Base-by-base conservation (phyloP, 2,113 vertebrate genomes). In the Phaetusa simplex region DNA sequence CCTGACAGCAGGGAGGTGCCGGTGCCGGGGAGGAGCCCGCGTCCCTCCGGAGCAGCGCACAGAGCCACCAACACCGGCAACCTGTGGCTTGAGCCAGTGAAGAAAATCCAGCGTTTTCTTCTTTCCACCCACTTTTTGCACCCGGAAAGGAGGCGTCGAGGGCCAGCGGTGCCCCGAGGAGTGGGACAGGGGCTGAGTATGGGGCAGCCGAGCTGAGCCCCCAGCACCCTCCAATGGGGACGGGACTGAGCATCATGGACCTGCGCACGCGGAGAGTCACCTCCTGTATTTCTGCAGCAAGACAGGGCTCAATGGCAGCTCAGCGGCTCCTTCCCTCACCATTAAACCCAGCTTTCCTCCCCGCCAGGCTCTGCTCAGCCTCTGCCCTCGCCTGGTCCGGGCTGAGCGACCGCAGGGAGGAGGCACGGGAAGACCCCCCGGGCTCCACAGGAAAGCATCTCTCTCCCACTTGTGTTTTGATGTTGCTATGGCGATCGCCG, bases 401-500 rank as follows among this genome's bases (percentile, higher is more conserved):
- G 59, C 14, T 64, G 83, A 64, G 65, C 2, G 8, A 1, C 30
- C 11, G 15, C 45, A 20, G 64, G 42, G 45, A 77, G 82, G 88
- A 61, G 79, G 32, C 1, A 21, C 32, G 4, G 72, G 72, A 47
- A 90, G 82, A 23, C 22, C 26, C 56, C 82, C 81, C 71, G 6
- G 8, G 26, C 81, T 72, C 56, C 50, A 14, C 95, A 78, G 94
- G 95, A 95, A 91, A 96, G 91, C 96, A 92, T 95, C 97, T 94
- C 96, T 95, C 95, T 90, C 94, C 97, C 95, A 92, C 97, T 97
- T 97, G 97, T 97, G 97, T 98, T 97, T 97, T 85, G 97, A 93
- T 50, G 98, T 98, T 98, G 97, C 98, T 79, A 98, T 98, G 98
- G 98, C 83, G 97, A 98, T 97, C 92, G 94, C 98, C 86, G 61